Evolutionary conservation across 2,113 vertebrate genomes (phyloP).

Genomic region (Hyla sarda): DNA sequence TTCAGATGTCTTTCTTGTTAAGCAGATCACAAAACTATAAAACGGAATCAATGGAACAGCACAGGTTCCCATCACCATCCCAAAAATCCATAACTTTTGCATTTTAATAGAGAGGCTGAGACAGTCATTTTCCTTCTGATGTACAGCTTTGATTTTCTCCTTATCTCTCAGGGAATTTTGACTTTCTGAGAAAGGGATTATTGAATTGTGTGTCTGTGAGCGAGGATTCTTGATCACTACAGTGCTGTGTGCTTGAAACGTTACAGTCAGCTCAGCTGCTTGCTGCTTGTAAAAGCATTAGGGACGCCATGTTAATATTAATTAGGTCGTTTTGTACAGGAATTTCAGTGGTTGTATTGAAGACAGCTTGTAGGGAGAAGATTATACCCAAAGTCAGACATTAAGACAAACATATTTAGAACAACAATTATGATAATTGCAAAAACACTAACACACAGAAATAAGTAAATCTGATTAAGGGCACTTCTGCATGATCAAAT

Average conservation of each 20-base stretch:
- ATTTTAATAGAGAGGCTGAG: constrained; percentile 80
- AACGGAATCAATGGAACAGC: constrained; percentile 84
- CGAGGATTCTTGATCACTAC: constrained; percentile 86
- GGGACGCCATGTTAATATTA: constrained; percentile 86
- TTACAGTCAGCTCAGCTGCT: constrained; percentile 78
- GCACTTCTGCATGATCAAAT: constrained; percentile 95
- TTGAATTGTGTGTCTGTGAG: constrained; percentile 78
- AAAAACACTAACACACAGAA: constrained; percentile 86
- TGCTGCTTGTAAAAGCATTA: constrained; percentile 75
- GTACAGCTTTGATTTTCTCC: constrained; percentile 80
- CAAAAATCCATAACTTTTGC: constrained; percentile 82
- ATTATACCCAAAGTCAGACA: constrained; percentile 81
- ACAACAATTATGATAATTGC: constrained; percentile 98
- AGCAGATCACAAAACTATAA: constrained; percentile 85
- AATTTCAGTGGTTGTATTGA: constrained; percentile 73
- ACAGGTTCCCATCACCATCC: constrained; percentile 79
- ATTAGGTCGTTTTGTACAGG: constrained; percentile 92
- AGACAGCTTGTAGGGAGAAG: constrained; percentile 75
- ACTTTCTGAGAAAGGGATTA: constrained; percentile 83
- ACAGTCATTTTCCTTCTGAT: constrained; percentile 79
- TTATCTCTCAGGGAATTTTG: constrained; percentile 79
- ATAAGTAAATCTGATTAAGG: constrained; percentile 96
- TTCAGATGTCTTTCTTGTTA: constrained; percentile 65
- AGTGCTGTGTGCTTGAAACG: constrained; percentile 81
- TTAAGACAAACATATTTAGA: constrained; percentile 93